Conservation (phyloP, 1,140 invertebrate genomes). For the Penaeus indicus region DNA sequence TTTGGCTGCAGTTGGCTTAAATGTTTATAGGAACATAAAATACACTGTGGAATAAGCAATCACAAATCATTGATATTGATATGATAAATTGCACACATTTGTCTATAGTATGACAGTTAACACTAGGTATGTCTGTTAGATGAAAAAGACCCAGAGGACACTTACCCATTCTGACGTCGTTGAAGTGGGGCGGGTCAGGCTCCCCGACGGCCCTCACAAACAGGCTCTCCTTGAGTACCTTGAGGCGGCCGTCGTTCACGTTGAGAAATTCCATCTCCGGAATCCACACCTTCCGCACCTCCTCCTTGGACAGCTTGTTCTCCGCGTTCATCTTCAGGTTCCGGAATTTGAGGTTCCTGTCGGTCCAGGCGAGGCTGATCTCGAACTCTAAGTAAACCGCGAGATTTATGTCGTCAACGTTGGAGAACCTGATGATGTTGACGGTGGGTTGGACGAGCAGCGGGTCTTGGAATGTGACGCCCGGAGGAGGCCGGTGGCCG, state of each 20-base stretch:
- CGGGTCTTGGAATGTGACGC: constrained; percentile 35
- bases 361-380: constrained; percentile 34
- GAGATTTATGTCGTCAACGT: constrained; percentile 44
- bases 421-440: constrained; percentile 52
- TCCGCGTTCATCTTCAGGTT: constrained; percentile 38
- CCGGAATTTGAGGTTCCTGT: constrained; percentile 40
- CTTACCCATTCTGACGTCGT: constrained; percentile 48
- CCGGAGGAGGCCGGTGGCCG: constrained; percentile 29
- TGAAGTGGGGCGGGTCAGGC: constrained; percentile 31
- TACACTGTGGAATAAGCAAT: background rate
- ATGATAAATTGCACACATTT: background rate
- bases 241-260: constrained; percentile 37
- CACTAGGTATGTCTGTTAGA: no score
- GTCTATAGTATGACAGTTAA: no score
- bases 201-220: constrained; percentile 39
- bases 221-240: constrained; percentile 38
- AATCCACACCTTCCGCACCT: constrained; percentile 30
- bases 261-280: constrained; percentile 45
- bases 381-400: constrained; percentile 43
- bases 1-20: no score
- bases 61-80: background rate
- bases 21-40: no score
- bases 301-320: constrained; percentile 40
- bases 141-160: no score
- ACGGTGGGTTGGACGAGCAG: constrained; percentile 34